These are phyloP conservation scores for Meriones unguiculatus DNA, from an alignment of 2,113 vertebrate genomes.

Conservation along the genomic window DNA sequence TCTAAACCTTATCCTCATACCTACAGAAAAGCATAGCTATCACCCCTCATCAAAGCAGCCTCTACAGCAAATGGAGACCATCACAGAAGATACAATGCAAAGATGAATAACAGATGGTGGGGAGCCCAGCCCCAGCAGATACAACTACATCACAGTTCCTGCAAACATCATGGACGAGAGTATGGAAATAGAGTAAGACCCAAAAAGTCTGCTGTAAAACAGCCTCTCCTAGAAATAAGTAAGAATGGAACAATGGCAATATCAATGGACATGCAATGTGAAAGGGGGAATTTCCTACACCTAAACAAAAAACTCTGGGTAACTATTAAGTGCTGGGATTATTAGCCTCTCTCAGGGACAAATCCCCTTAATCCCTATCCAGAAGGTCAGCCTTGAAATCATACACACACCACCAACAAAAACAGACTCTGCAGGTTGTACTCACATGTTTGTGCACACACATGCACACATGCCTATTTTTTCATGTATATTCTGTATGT, in stretches of 20 bases:
- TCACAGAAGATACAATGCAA: background rate
- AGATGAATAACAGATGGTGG: background rate
- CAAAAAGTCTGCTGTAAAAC: background rate
- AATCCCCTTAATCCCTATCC: background rate
- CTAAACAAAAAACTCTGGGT: background rate
- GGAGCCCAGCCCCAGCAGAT: background rate
- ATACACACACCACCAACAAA: background rate
- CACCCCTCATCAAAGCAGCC: background rate
- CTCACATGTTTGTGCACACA: background rate
- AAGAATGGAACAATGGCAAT: background rate
- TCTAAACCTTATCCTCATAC: background rate
- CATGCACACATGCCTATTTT: background rate
- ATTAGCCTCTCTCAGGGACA: background rate
- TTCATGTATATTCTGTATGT: background rate
- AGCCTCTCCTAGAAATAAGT: background rate
- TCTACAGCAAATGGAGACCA: background rate
- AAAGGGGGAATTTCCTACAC: background rate
- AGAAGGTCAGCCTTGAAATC: background rate
- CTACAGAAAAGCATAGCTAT: background rate
- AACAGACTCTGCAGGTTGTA: background rate
- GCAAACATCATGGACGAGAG: background rate
- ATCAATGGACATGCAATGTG: background rate
- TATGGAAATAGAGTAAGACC: background rate
- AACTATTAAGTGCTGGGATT: background rate
- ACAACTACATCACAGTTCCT: background rate